These are phyloP conservation scores for Eidolon helvum DNA, from an alignment of 2,113 vertebrate genomes.

Conservation along the genomic window DNA sequence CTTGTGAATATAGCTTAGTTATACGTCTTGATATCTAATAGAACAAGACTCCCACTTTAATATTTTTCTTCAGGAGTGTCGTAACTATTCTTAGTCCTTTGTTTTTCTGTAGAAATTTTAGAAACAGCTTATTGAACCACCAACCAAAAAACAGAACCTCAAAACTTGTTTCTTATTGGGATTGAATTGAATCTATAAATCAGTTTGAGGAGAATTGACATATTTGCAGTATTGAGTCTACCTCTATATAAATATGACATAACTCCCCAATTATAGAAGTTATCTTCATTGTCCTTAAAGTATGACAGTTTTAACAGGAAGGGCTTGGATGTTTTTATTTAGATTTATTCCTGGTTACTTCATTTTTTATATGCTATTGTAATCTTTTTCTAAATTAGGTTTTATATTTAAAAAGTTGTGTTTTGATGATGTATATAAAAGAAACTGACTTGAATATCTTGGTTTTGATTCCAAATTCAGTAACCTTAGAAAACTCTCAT, in stretches of 20 bases:
- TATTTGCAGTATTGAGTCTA: background rate
- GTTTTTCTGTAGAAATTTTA: background rate
- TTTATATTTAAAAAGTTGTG: background rate
- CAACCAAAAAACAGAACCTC: background rate
- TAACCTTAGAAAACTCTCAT: background rate
- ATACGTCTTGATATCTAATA: background rate
- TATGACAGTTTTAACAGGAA: background rate
- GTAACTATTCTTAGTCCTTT: background rate
- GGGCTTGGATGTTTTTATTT: background rate
- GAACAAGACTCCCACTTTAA: background rate
- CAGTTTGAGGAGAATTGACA: background rate
- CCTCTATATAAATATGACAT: background rate
- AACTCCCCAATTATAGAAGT: background rate
- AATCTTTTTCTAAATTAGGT: background rate
- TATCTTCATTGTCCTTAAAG: background rate
- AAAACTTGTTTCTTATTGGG: background rate
- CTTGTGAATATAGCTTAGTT: background rate
- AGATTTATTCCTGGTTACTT: background rate
- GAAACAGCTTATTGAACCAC: background rate
- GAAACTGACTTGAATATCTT: background rate
- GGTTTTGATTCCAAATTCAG: background rate
- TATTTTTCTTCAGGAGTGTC: background rate
- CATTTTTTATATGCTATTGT: background rate
- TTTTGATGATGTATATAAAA: background rate
- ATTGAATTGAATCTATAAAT: slow-evolving; percentile 1